Percentiles rank a stretch among this genome's conserved stretches.
Evolutionary conservation across 2,797 vertebrate species (phyloP).

Genomic region (Cetoscarus ocellatus): DNA sequence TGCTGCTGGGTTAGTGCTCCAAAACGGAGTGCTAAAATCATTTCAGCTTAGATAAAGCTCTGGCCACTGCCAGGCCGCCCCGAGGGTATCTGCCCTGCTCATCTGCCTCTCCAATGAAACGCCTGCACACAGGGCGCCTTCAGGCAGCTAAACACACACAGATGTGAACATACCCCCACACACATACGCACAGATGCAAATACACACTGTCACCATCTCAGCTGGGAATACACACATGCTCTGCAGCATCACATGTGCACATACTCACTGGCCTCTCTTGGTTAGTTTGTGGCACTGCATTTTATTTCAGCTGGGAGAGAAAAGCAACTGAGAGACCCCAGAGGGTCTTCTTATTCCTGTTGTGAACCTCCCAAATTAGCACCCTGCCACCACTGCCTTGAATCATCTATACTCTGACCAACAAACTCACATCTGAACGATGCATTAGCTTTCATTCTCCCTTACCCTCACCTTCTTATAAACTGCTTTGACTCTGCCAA

Average conservation of each 20-base stretch:
- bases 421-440: constrained; percentile 13
- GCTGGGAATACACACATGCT: constrained; percentile 23
- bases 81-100: constrained; percentile 89
- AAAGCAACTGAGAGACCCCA: constrained; percentile 11
- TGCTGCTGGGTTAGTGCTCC: constrained; percentile 95
- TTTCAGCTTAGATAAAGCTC: constrained; percentile 86
- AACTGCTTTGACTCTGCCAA: constrained; percentile 6
- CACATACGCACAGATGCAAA: constrained; percentile 46
- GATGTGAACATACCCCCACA: neutral
- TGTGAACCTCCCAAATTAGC: constrained; percentile 59
- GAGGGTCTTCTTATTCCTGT: constrained; percentile 39
- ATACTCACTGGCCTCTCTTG: constrained; percentile 56
- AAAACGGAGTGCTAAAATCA: constrained; percentile 86
- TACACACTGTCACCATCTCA: constrained; percentile 35
- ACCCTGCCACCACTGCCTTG: constrained; percentile 47
- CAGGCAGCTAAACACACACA: constrained; percentile 38
- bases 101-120: constrained; percentile 80
- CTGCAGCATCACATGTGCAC: constrained; percentile 72
- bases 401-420: constrained; percentile 37
- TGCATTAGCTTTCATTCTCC: constrained; percentile 23
- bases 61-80: constrained; percentile 79
- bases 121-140: constrained; percentile 68
- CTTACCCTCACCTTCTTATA: constrained; percentile 27
- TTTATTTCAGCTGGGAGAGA: constrained; percentile 47
- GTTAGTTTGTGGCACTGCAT: constrained; percentile 61